A percentile compares a stretch with the other conserved stretches of the same genome.
Evolutionary conservation across 1,140 invertebrate species (phyloP).

Genomic region (Oncopeltus fasciatus): DNA sequence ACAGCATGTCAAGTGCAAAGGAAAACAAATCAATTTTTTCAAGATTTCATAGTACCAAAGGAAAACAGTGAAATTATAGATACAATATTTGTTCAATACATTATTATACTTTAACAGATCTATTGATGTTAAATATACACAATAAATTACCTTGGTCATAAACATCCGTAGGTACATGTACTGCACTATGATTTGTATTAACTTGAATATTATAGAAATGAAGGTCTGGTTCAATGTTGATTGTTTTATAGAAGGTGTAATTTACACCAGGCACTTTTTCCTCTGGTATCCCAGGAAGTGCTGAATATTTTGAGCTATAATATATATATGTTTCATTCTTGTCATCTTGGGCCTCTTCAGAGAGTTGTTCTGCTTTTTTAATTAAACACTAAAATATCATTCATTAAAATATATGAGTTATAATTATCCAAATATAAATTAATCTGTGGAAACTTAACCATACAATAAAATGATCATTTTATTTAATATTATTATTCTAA

Average conservation of each 20-base stretch:
- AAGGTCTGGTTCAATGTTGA: conserved; percentile 49
- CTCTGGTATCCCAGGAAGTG: background rate
- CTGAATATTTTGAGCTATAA: conserved; percentile 52
- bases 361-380: conserved; percentile 45
- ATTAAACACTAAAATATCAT: conserved; percentile 55
- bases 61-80: no score
- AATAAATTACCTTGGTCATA: conserved; percentile 42
- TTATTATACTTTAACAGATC: no score
- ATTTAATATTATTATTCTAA: no score
- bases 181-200: conserved; percentile 67
- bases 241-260: conserved; percentile 25
- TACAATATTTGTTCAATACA: no score
- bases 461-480: no score
- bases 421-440: no score
- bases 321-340: conserved; percentile 37
- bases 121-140: no score
- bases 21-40: no score
- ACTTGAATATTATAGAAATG: conserved; percentile 76
- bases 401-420: no score
- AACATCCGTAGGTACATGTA: conserved; percentile 89
- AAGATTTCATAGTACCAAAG: no score
- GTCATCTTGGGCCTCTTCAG: conserved; percentile 39
- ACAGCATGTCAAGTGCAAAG: no score
- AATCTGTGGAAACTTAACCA: no score
- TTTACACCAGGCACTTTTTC: conserved; percentile 7